A percentile compares a stretch with the other conserved stretches of the same genome.
These are phyloP conservation scores for Polyommatus iphigenia DNA, from an alignment of 2,888 invertebrate species.

Conservation along the genomic window DNA sequence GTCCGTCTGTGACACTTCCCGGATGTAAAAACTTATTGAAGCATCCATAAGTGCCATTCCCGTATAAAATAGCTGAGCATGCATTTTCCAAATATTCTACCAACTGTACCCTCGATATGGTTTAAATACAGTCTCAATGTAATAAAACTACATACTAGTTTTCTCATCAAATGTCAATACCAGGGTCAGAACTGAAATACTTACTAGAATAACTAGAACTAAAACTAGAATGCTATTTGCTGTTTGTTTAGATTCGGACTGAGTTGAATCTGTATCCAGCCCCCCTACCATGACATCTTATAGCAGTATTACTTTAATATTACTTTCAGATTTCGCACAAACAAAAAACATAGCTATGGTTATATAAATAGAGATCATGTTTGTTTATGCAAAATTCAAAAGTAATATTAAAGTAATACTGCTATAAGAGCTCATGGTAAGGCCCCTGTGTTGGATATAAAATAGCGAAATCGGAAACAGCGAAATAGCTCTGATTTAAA, in stretches of 20 bases:
- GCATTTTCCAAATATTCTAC: neutral
- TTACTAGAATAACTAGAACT: too few relatives aligned
- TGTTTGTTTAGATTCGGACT: neutral
- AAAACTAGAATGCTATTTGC: neutral
- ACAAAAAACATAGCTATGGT: too few relatives aligned
- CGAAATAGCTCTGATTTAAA: neutral
- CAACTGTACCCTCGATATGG: too few relatives aligned
- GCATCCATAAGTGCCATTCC: neutral
- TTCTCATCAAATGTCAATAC: too few relatives aligned
- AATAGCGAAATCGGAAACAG: neutral
- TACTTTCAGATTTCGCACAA: too few relatives aligned
- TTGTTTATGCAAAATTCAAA: too few relatives aligned
- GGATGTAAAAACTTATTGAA: slow-evolving; percentile 11
- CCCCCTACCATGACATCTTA: too few relatives aligned
- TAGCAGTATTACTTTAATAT: too few relatives aligned
- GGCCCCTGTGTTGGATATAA: neutral
- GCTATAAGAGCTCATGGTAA: too few relatives aligned
- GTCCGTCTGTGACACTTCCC: slow-evolving; percentile 7
- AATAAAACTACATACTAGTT: neutral
- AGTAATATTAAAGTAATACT: too few relatives aligned
- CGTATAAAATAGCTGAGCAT: neutral
- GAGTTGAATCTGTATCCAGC: neutral
- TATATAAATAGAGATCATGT: too few relatives aligned
- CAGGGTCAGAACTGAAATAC: too few relatives aligned
- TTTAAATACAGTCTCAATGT: neutral